These are phyloP conservation scores for Lagopus leucura DNA, from an alignment of 2,113 vertebrate species.

Conservation along the genomic window DNA sequence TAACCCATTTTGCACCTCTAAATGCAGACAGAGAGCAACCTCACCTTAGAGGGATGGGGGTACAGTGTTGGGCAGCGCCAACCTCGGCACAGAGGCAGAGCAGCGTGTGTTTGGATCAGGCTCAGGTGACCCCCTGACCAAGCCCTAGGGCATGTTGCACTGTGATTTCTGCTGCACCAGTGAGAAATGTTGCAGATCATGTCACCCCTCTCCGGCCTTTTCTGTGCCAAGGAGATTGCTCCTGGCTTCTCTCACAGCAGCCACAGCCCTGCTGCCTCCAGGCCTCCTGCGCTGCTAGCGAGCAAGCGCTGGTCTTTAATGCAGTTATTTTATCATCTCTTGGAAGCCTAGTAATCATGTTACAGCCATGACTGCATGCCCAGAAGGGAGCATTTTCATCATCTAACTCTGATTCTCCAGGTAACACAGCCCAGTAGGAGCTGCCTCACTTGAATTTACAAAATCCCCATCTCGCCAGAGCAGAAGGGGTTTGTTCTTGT, in stretches of 20 bases:
- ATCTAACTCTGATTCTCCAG: not conserved
- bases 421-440: conserved; percentile 17
- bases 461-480: not conserved
- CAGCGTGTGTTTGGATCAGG: not conserved
- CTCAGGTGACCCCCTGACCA: not conserved
- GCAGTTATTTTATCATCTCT: not conserved
- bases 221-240: not conserved
- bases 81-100: not conserved
- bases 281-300: not conserved
- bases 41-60: rapidly evolving
- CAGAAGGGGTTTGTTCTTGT: not conserved
- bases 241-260: not conserved
- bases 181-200: not conserved
- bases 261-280: not conserved
- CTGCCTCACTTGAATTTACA: not conserved
- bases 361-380: conserved; percentile 6
- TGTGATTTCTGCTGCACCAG: rapidly evolving
- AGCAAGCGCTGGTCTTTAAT: not conserved
- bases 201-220: not conserved
- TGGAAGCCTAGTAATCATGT: conserved; percentile 17
- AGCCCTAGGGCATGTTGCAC: not conserved
- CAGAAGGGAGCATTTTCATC: conserved; percentile 32
- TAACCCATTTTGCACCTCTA: not conserved
- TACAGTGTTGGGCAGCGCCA: not conserved
- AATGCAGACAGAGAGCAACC: rapidly evolving